These are phyloP conservation scores for Hypolimnas misippus DNA, from an alignment of 2,888 invertebrate genomes.

Conservation along the genomic window DNA sequence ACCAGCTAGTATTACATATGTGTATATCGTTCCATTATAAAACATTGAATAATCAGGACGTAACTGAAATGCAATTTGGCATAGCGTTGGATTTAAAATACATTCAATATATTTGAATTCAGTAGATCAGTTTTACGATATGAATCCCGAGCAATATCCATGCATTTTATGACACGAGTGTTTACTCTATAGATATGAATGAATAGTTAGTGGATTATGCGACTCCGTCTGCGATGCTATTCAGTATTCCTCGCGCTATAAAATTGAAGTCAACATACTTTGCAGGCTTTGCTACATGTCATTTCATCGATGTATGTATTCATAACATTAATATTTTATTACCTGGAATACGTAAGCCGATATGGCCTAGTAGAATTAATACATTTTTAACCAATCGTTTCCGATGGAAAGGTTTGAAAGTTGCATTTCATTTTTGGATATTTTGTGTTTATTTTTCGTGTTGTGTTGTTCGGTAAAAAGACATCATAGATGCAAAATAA, in stretches of 20 bases:
- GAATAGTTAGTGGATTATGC: constrained; percentile 23
- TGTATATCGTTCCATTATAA: neutral
- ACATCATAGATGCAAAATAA: too few relatives aligned
- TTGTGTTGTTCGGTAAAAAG: too few relatives aligned
- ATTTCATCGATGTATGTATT: neutral
- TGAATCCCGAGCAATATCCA: constrained; percentile 30
- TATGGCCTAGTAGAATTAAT: too few relatives aligned
- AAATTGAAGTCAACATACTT: constrained; percentile 59
- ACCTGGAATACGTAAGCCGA: too few relatives aligned
- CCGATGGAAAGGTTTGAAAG: too few relatives aligned
- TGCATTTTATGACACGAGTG: constrained; percentile 37
- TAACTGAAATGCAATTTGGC: constrained; percentile 16
- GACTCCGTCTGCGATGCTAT: constrained; percentile 23
- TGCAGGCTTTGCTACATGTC: neutral
- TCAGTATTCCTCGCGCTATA: constrained; percentile 28
- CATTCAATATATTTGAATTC: constrained; percentile 39
- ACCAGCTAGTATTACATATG: too few relatives aligned
- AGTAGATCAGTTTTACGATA: constrained; percentile 38
- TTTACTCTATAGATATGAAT: constrained; percentile 30
- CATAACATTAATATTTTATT: neutral
- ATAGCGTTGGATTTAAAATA: constrained; percentile 33
- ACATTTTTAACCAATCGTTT: too few relatives aligned
- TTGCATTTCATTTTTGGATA: too few relatives aligned
- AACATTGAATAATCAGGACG: neutral
- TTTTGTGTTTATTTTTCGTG: too few relatives aligned